Base-by-base conservation (phyloP, 2,113 vertebrate genomes). In the Ellobius talpinus region DNA sequence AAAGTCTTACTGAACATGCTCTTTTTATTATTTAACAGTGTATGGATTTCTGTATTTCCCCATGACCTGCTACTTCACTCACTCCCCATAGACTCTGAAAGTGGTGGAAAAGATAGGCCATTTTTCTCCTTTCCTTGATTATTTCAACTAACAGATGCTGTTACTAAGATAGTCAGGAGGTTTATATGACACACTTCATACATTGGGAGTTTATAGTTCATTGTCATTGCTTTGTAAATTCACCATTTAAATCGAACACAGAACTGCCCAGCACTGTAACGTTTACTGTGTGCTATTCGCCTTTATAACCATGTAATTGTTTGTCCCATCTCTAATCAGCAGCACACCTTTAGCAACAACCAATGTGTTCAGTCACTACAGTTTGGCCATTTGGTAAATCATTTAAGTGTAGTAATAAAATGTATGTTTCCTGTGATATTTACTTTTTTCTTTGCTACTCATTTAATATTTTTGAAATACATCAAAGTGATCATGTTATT, bases 21-120 rank as follows among this genome's bases (percentile, higher is more conserved):
- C 24, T 87, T 87, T 92, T 73, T 77, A 63, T 92, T 90, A 68
- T 90, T 58, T 85, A 91, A 91, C 76, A 23, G 12, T 2, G 24
- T 76, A 70, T 77, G 63, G 72, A 72, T 91, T 89, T 91, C 4
- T 70, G 47, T 9, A 61, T 91, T 73, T 16, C 3, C 21, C 17
- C 7, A 36, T 74, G 39, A 79, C n/a, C 42, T 55, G 68, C 31
- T 73, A 39, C 58, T 68, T 91, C 50, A 91, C 9, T 79, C 1
- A 87, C 10, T 76, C 50, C 86, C 13, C 10, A 14, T 10, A 7
- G 13, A 86, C 19, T 89, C 31, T 45, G 84, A 93, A 81, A 81
- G 68, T 65, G 21, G 42, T 78, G 21, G 45, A 7, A n/a, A 94
- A 74, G 39, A 45, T 50, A 26, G 1, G 31, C 12, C 4, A 61